A percentile compares a stretch with the other conserved stretches of the same genome.
Evolutionary conservation across 1,140 invertebrate genomes (phyloP).

Genomic region (Lysiphlebus fabarum): DNA sequence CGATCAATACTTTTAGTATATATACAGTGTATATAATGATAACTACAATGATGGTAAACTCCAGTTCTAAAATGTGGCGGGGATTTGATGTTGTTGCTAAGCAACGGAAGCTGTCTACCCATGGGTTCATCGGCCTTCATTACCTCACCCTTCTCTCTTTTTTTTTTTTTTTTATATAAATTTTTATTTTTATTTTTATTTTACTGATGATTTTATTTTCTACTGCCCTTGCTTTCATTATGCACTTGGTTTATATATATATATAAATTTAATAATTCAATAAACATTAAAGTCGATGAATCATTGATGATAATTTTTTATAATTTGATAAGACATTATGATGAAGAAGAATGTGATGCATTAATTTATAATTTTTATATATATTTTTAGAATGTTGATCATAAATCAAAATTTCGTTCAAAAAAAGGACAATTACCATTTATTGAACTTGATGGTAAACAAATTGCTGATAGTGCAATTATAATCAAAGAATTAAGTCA

Average conservation of each 20-base stretch:
- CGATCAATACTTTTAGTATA: slow-evolving; percentile 24
- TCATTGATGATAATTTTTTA: too few relatives aligned
- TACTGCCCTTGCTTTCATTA: too few relatives aligned
- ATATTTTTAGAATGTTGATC: slow-evolving; percentile 80
- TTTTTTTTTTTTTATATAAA: slow-evolving; percentile 22
- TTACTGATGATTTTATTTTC: too few relatives aligned
- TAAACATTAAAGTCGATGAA: too few relatives aligned
- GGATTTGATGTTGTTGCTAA: slow-evolving; percentile 47
- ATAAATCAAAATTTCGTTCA: slow-evolving; percentile 89
- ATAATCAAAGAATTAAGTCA: slow-evolving; percentile 83
- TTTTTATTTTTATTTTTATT: too few relatives aligned
- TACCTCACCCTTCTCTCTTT: slow-evolving; percentile 22
- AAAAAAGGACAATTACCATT: slow-evolving; percentile 92
- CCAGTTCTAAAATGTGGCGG: slow-evolving; percentile 20
- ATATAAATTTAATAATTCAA: too few relatives aligned
- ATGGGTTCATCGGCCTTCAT: slow-evolving; percentile 45
- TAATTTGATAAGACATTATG: too few relatives aligned
- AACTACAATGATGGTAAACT: slow-evolving; percentile 19
- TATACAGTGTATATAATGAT: slow-evolving; percentile 16
- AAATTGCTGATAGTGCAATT: slow-evolving; percentile 85
- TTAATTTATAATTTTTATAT: neutral
- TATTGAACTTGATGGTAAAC: slow-evolving; percentile 88
- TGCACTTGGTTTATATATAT: too few relatives aligned
- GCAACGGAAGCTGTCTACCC: slow-evolving; percentile 50
- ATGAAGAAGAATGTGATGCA: too few relatives aligned